These are phyloP conservation scores for Leptonema lineaticorne DNA, from an alignment of 1,140 invertebrate species.

Conservation along the genomic window DNA sequence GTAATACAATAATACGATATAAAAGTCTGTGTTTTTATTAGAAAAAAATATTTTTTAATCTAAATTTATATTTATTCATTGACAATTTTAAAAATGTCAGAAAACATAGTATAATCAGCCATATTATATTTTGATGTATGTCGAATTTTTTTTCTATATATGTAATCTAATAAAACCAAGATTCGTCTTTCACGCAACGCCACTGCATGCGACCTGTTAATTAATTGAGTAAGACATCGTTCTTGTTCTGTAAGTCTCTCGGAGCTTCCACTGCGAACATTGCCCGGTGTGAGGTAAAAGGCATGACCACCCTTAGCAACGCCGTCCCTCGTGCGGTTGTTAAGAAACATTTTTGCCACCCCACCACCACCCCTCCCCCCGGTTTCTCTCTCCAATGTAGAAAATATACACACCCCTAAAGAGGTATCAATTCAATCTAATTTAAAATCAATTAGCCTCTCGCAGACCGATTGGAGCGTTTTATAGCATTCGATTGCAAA, in stretches of 20 bases:
- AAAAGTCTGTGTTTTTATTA: too few relatives aligned
- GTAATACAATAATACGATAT: too few relatives aligned
- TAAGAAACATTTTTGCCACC: slow-evolving; percentile 26
- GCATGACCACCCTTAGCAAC: slow-evolving; percentile 15
- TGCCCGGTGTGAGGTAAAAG: neutral
- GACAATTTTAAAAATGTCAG: too few relatives aligned
- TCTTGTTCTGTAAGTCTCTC: slow-evolving; percentile 23
- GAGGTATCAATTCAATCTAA: slow-evolving; percentile 36
- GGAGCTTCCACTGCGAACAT: neutral
- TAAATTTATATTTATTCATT: too few relatives aligned
- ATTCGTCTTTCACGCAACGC: slow-evolving; percentile 4
- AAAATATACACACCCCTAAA: slow-evolving; percentile 15
- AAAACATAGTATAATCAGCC: too few relatives aligned
- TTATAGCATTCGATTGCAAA: slow-evolving; percentile 6
- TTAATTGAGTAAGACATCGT: slow-evolving; percentile 40
- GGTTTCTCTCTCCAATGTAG: neutral
- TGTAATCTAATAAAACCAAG: too few relatives aligned
- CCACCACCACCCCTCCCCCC: neutral
- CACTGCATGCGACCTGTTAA: too few relatives aligned
- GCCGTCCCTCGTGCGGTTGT: slow-evolving; percentile 21
- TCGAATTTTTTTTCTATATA: too few relatives aligned
- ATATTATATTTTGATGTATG: too few relatives aligned
- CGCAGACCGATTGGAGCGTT: slow-evolving; percentile 17
- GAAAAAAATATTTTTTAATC: too few relatives aligned
- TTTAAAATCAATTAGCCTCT: slow-evolving; percentile 37